These are phyloP conservation scores for Siniperca obscura DNA, from an alignment of 2,797 vertebrate species.

Conservation along the genomic window DNA sequence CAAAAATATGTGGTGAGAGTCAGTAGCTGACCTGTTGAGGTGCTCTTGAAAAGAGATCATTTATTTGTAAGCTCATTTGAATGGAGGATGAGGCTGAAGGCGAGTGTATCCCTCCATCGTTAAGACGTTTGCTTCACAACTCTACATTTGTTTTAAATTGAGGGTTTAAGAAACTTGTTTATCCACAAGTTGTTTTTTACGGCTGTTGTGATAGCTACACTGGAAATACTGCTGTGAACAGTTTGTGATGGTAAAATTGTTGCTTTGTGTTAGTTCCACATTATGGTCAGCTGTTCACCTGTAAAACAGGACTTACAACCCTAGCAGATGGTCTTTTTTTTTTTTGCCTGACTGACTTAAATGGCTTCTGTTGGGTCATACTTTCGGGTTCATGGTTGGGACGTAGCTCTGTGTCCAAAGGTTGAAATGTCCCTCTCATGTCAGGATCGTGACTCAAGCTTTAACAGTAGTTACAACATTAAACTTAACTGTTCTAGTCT, in stretches of 20 bases:
- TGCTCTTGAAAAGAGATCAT: not conserved
- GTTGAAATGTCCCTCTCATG: conserved; percentile 25
- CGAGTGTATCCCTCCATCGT: not conserved
- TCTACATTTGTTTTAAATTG: not conserved
- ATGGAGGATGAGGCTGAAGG: not conserved
- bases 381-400: conserved; percentile 17
- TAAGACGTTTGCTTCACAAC: no score
- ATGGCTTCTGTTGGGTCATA: conserved; percentile 33
- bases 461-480: conserved; percentile 16
- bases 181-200: not conserved
- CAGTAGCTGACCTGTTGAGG: not conserved
- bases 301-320: conserved; percentile 11
- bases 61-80: conserved; percentile 3
- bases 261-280: not conserved
- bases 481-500: conserved; percentile 12
- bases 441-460: conserved; percentile 16
- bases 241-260: not conserved
- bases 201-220: not conserved
- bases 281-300: conserved; percentile 18
- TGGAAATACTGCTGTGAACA: not conserved
- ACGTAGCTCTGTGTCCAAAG: conserved; percentile 52
- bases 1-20: not conserved
- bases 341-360: conserved; percentile 53
- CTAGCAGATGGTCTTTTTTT: conserved; percentile 59
- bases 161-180: not conserved